Evolutionary conservation across 2,888 invertebrate species (phyloP).

Genomic region (Chloroclysta siterata): DNA sequence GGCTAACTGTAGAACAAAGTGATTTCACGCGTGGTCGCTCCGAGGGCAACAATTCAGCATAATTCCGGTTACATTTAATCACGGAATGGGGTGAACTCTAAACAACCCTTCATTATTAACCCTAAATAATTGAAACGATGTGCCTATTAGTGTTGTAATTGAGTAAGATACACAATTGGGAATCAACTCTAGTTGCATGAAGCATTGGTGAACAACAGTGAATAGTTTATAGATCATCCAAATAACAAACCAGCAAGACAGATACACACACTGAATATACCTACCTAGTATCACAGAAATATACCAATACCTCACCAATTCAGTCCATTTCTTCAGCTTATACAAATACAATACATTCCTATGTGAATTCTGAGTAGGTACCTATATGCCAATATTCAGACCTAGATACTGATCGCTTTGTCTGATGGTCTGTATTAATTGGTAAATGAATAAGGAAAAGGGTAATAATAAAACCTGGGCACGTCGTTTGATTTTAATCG

Average conservation of each 20-base stretch:
- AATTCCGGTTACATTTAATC: conserved; percentile 75
- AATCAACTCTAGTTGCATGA: conserved; percentile 13
- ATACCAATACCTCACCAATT: too few relatives aligned
- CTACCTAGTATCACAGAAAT: too few relatives aligned
- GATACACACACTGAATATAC: too few relatives aligned
- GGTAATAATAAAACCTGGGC: too few relatives aligned
- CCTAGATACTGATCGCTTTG: too few relatives aligned
- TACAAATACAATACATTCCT: too few relatives aligned
- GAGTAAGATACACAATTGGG: conserved; percentile 36
- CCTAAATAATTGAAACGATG: conserved; percentile 70
- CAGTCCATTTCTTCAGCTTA: too few relatives aligned
- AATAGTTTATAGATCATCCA: neutral
- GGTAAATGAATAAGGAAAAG: too few relatives aligned
- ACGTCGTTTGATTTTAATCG: too few relatives aligned
- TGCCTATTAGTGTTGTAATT: conserved; percentile 62
- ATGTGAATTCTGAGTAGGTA: too few relatives aligned
- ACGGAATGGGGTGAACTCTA: conserved; percentile 62
- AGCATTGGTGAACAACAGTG: neutral
- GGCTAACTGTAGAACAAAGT: conserved; percentile 78
- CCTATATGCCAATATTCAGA: too few relatives aligned
- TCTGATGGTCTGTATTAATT: too few relatives aligned
- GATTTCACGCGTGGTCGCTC: conserved; percentile 79
- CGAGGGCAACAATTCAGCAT: conserved; percentile 71
- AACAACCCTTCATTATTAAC: conserved; percentile 73
- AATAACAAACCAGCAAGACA: neutral